Conservation (phyloP, 2,797 vertebrate genomes). For the Onychomys arenicola region DNA sequence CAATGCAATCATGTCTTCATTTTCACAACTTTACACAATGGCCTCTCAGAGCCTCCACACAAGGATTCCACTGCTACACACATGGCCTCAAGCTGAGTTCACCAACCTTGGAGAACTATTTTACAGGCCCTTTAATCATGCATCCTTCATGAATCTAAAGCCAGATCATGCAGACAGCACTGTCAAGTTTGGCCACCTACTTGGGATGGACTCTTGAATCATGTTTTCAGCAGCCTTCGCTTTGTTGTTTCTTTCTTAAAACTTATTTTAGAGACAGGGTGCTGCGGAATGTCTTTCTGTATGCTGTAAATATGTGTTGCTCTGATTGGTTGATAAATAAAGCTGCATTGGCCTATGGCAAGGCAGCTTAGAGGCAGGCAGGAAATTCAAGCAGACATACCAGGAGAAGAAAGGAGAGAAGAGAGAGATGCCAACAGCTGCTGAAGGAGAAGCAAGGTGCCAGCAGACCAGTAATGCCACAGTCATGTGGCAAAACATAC, state of each 20-base stretch:
- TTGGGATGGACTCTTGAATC: not conserved
- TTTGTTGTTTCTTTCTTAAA: not conserved
- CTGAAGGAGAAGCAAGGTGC: no score
- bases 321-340: no score
- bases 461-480: no score
- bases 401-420: no score
- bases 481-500: no score
- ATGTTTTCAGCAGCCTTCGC: not conserved
- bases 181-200: not conserved
- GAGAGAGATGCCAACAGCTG: no score
- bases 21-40: not conserved
- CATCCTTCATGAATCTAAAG: not conserved
- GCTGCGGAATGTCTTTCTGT: no score
- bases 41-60: not conserved
- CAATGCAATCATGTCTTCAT: not conserved
- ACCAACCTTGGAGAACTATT: no score
- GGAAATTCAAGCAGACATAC: no score
- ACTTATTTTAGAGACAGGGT: not conserved
- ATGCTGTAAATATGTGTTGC: no score
- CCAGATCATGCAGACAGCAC: not conserved
- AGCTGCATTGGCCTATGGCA: no score
- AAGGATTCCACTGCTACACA: not conserved
- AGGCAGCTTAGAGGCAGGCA: no score
- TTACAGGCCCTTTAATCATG: not conserved
- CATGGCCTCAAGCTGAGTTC: not conserved